Evolutionary conservation across 2,113 vertebrate genomes (phyloP), one percentile per base, ranked within the genome.

Genomic region (Syngnathoides biaculeatus): DNA sequence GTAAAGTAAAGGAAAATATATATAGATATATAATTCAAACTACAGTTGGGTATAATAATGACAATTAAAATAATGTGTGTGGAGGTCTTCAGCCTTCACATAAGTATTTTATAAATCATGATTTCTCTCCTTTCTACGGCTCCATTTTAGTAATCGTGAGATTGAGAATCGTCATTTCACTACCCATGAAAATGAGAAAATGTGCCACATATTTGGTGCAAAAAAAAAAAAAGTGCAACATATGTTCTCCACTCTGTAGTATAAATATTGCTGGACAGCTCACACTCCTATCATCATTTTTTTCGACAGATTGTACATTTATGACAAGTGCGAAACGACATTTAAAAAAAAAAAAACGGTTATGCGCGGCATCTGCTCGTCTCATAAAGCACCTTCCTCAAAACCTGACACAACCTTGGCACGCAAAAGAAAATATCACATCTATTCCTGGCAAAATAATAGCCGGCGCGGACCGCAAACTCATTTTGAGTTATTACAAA

Each of bases 401-500:
- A 59, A 67, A 72, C 35, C 67, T 48, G 56, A 68, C 57, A 48
- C 22, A 71, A 71, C 13, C 45, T 61, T 64, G 43, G 69, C 58
- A 78, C 68, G 19, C 11, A 38, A 65, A 71, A 27, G 24, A 62
- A 80, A 74, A 67, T 47, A 67, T 79, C 17, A 17, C 30, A 68
- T 78, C 38, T 59, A 22, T 56, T 78, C 63, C 63, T 13, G 11
- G 42, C 50, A 62, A 61, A 75, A 74, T 59, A 65, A 76, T 26
- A 40, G 22, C 57, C 6, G 8, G 22, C 35, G 62, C n/a, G 15
- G 67, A 66, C 67, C 43, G 62, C 48, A n/a, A 68, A 45, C 64
- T 77, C 50, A 38, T 26, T 30, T 42, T 71, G 62, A 76, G 48
- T 79, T 71, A 80, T 72, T 57, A 71, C 60, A 39, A 13, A 68